Conservation (phyloP, 2,113 vertebrate genomes). For the Phaethornis superciliosus region DNA sequence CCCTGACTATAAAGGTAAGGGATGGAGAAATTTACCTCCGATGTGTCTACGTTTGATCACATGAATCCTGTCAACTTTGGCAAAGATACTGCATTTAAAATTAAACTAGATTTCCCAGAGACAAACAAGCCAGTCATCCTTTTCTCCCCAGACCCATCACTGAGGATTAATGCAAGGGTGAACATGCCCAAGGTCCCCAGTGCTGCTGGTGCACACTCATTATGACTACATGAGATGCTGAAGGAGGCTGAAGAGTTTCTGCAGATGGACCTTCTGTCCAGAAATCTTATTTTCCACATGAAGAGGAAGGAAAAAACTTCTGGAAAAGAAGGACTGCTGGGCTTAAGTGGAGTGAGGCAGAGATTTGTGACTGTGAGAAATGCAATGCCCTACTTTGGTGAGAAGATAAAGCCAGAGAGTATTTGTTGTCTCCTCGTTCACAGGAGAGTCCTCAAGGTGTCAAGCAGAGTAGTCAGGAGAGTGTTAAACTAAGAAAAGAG, state of each 20-base stretch:
- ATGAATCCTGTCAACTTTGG: neutral
- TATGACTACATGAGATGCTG: fast-evolving
- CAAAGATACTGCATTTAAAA: neutral
- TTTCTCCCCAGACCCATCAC: neutral
- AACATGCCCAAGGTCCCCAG: neutral
- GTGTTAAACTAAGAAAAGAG: constrained; percentile 49
- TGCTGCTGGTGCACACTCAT: neutral
- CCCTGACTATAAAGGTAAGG: neutral
- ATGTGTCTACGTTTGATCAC: neutral
- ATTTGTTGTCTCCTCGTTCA: neutral
- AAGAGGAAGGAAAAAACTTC: neutral
- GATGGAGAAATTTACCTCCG: neutral
- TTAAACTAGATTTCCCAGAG: neutral
- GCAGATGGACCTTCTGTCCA: neutral
- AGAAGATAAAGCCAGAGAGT: neutral
- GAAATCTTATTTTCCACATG: neutral
- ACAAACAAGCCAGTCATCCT: neutral
- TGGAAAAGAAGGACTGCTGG: neutral
- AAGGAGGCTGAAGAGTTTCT: neutral
- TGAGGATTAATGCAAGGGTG: neutral
- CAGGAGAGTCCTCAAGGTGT: neutral
- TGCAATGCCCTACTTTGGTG: neutral
- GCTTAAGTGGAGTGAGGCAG: neutral
- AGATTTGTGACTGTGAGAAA: neutral
- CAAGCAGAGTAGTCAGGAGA: constrained; percentile 42